phyloP scores from a whole-genome alignment of 1,140 invertebrate genomes.

The Venustaconcha ellipsiformis region DNA sequence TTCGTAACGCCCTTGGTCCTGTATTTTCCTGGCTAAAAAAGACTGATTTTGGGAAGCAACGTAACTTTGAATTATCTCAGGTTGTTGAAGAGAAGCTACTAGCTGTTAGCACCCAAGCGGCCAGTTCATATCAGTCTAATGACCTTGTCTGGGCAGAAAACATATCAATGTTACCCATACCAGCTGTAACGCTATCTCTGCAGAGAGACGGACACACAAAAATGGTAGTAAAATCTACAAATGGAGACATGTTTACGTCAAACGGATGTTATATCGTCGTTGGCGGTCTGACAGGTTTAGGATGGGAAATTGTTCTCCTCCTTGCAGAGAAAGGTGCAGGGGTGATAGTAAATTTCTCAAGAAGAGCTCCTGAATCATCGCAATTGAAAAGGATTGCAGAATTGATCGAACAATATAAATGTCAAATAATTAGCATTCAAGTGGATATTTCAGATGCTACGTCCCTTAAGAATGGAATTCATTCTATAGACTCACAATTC shows the following conservation, averaged over 20 bases:
- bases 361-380: neutral
- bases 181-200: too few species aligned
- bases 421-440: constrained; percentile 30
- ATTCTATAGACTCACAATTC: neutral
- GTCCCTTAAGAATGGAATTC: neutral
- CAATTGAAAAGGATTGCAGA: constrained; percentile 31
- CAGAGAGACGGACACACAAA: too few species aligned
- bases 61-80: too few species aligned
- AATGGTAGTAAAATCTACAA: too few species aligned
- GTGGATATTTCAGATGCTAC: constrained; percentile 35
- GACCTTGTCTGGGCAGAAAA: too few species aligned
- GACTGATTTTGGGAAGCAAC: neutral
- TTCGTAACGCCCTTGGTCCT: constrained; percentile 1
- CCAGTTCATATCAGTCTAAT: too few species aligned
- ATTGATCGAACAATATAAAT: constrained; percentile 19
- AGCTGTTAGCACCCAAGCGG: too few species aligned
- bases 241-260: neutral
- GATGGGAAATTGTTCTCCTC: constrained; percentile 12
- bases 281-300: constrained; percentile 21
- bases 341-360: neutral
- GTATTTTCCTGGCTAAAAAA: constrained; percentile 11
- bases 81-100: too few species aligned
- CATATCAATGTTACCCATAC: too few species aligned
- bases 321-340: constrained; percentile 17
- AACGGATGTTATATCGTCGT: constrained; percentile 11